Percentiles rank a stretch among this genome's conserved stretches.
Evolutionary conservation across 2,888 invertebrate genomes (phyloP).

Genomic region (Heliconius erato): DNA sequence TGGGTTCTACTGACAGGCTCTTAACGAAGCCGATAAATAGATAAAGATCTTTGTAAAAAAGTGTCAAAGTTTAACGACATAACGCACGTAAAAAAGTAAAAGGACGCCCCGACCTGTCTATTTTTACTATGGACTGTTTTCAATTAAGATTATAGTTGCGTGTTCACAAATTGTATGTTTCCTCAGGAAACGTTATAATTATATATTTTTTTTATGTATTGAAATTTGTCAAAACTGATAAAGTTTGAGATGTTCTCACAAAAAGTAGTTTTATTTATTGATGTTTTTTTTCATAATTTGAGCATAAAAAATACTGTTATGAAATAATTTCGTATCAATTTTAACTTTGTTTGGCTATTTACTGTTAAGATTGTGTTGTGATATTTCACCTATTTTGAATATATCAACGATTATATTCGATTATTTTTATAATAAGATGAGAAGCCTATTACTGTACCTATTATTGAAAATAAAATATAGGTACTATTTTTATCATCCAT

Average conservation of each 20-base stretch:
- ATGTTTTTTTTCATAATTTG: too few relatives aligned
- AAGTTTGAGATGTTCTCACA: neutral
- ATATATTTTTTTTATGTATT: neutral
- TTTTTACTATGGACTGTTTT: constrained; percentile 65
- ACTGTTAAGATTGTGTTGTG: too few relatives aligned
- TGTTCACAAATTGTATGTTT: constrained; percentile 74
- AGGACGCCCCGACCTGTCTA: constrained; percentile 52
- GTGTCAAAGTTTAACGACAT: constrained; percentile 77
- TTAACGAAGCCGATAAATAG: constrained; percentile 65
- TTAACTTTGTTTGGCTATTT: too few relatives aligned
- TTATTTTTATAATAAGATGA: too few relatives aligned
- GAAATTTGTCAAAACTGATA: constrained; percentile 20
- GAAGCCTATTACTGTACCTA: too few relatives aligned
- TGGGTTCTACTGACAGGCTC: constrained; percentile 68
- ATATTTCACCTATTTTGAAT: too few relatives aligned
- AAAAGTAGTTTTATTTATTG: neutral
- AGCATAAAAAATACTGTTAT: neutral
- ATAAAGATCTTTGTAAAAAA: constrained; percentile 70
- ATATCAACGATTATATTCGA: too few relatives aligned
- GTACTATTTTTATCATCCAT: too few relatives aligned
- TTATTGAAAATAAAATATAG: too few relatives aligned
- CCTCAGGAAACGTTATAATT: constrained; percentile 71
- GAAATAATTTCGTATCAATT: neutral
- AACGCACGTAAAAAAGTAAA: constrained; percentile 65
- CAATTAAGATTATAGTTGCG: constrained; percentile 71